Base-by-base conservation (phyloP, 2,113 vertebrate species). In the Hypanus sabinus region DNA sequence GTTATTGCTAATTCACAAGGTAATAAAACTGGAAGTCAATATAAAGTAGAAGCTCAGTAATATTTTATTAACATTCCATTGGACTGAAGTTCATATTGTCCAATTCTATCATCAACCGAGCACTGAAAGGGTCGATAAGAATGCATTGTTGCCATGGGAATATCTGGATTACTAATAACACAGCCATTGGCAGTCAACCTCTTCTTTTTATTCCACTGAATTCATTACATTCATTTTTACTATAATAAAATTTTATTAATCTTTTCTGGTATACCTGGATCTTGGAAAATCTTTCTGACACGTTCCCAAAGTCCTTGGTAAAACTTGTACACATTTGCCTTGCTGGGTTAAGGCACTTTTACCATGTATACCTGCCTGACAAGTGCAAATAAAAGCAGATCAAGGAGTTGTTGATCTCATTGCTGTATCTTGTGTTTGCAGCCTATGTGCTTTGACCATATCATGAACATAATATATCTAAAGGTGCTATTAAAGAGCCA, bases 251-350 rank as follows among this genome's bases (percentile, higher is more conserved):
- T 46, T 93, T 46, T 93, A 93, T 75, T 73, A 70, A 73, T 33
- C n/a, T 75, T 75, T 38, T 7, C 91, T 73, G 68, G 91, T 93
- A 73, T 27, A 71, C 46, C 91, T 93, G 91, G 38, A 93, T 30
- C 38, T 93, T 93, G 36, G 68, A 75, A 73, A 93, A 55, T 36
- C 38, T 46, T 93, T 93, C 24, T 93, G 91, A 73, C 70, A 93
- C 46, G 68, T 93, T 93, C 91, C 24, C 36, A 20, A 93, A 27
- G 91, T 73, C 68, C 70, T 91, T 91, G 88, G 60, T 62, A 91
- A 70, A 85, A 85, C 24, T 1, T 88, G 14, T 33, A 65, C 60
- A 65, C 68, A 93, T 22, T 75, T 93, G 91, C 70, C 38, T 93
- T 75, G 20, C 38, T 93, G 24, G 91, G 70, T 93, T 93, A 71